Evolutionary conservation across 2,113 vertebrate species (phyloP).

Genomic region (Hypanus sabinus): DNA sequence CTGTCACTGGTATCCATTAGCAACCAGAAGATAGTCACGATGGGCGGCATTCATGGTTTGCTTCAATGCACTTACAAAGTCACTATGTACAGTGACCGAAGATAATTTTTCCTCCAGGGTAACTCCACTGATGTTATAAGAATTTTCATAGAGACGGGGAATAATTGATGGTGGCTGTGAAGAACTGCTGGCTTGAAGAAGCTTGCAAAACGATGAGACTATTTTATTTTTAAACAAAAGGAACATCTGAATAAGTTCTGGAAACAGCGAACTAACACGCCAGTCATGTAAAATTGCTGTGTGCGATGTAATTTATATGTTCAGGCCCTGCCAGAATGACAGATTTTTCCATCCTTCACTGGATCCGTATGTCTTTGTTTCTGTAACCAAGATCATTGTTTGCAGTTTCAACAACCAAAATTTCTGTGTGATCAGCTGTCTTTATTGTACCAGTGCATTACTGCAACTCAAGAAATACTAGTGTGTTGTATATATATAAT

Average conservation of each 20-base stretch:
- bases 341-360: too few species aligned
- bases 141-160: neutral
- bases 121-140: neutral
- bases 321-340: too few species aligned
- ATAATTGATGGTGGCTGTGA: neutral
- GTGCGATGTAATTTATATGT: too few species aligned
- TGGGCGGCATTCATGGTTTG: neutral
- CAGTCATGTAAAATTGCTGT: too few species aligned
- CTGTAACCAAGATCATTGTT: too few species aligned
- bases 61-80: neutral
- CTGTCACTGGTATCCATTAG: conserved; percentile 9
- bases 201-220: neutral
- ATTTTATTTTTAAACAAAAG: neutral
- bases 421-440: too few species aligned
- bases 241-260: neutral
- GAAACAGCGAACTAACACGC: neutral
- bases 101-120: neutral
- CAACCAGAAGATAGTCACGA: neutral
- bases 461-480: too few species aligned
- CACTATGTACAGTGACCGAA: neutral
- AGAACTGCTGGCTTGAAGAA: neutral
- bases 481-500: too few species aligned
- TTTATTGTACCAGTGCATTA: too few species aligned
- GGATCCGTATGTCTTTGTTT: too few species aligned
- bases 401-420: too few species aligned